Evolutionary conservation across 2,797 vertebrate species (phyloP).

Genomic region (Babyrousa celebensis): DNA sequence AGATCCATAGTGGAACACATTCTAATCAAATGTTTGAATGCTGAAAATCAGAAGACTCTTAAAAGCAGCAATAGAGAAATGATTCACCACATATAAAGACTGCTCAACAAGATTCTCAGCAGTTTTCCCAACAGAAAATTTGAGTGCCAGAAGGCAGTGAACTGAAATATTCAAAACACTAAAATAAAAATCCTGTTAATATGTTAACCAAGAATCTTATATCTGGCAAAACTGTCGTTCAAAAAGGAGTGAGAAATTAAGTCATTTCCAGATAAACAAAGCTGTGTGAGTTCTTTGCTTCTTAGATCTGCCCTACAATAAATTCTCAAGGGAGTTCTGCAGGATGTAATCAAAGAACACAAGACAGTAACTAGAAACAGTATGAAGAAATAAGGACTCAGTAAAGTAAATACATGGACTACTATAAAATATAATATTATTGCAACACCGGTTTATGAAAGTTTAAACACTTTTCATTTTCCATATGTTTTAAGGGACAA

Average conservation of each 20-base stretch:
- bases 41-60: not conserved
- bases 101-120: not conserved
- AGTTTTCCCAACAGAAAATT: not conserved
- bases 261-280: not conserved
- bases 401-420: not conserved
- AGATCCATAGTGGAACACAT: not conserved
- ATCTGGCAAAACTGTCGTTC: not conserved
- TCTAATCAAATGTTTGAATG: not conserved
- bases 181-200: not conserved
- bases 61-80: not conserved
- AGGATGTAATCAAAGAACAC: not conserved
- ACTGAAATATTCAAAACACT: not conserved
- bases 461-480: not conserved
- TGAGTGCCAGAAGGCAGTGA: not conserved
- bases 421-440: constrained; percentile 25
- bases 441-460: not conserved
- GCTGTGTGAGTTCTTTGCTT: not conserved
- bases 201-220: not conserved
- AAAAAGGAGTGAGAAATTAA: not conserved
- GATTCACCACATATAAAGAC: not conserved
- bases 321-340: not conserved
- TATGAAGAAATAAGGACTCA: not conserved
- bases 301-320: not conserved
- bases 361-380: not conserved
- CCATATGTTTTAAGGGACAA: not conserved